These are phyloP conservation scores for Oceanodroma tethys DNA, from an alignment of 2,113 vertebrate species.

Conservation along the genomic window DNA sequence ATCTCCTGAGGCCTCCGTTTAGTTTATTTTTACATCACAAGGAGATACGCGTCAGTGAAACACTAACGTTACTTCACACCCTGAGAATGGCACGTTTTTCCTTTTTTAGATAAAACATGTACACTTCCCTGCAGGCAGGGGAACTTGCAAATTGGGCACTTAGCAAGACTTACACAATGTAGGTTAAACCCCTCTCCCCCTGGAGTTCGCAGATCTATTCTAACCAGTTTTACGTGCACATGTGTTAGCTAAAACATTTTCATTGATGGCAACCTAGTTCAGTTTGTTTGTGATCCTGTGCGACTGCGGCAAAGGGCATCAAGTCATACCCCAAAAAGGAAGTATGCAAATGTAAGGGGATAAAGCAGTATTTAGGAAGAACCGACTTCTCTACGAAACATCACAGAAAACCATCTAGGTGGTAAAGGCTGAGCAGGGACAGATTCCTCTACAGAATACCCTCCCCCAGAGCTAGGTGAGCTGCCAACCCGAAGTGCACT, in stretches of 20 bases:
- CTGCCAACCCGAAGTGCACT: not conserved
- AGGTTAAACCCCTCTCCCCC: not conserved
- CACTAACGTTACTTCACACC: not conserved
- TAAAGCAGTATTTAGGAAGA: not conserved
- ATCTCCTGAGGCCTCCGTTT: not conserved
- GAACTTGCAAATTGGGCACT: not conserved
- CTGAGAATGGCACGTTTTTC: conserved; percentile 8
- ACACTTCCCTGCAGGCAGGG: not conserved
- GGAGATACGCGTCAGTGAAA: conserved; percentile 24
- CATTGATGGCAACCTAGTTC: not conserved
- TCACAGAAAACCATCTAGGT: not conserved
- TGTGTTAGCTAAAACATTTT: not conserved
- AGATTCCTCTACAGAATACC: not conserved
- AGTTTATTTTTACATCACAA: conserved; percentile 31
- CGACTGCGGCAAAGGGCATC: not conserved
- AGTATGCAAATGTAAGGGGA: not conserved
- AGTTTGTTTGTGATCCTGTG: too few relatives aligned
- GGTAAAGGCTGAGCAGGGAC: not conserved
- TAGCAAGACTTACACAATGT: not conserved
- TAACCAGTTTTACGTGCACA: not conserved
- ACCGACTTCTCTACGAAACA: not conserved
- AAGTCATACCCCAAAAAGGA: not conserved
- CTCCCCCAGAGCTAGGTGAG: not conserved
- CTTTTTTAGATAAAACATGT: conserved; percentile 37
- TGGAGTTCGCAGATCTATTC: not conserved